Evolutionary conservation across 2,888 invertebrate species (phyloP).

Genomic region (Xestia sexstrigata): DNA sequence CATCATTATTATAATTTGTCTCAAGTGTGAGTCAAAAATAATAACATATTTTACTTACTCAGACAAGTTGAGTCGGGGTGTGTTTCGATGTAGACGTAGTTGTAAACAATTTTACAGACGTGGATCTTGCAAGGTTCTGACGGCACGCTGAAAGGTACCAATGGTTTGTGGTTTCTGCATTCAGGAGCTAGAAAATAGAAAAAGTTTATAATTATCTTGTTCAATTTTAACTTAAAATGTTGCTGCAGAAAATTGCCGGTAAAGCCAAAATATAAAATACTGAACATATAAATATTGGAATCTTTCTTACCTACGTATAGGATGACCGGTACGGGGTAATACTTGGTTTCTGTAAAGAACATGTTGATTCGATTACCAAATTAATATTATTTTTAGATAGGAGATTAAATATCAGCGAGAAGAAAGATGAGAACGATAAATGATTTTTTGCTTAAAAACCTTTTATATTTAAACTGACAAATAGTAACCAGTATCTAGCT

Average conservation of each 20-base stretch:
- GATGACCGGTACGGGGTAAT: constrained; percentile 78
- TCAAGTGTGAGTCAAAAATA: not conserved
- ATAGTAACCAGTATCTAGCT: not conserved
- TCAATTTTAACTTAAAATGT: not conserved
- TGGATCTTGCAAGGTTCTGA: constrained; percentile 74
- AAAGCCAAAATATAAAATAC: not conserved
- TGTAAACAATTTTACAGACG: constrained; percentile 81
- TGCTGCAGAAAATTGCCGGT: not conserved
- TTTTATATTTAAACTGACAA: not conserved
- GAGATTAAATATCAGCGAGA: not conserved
- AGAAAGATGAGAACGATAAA: not conserved
- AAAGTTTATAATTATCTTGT: not conserved
- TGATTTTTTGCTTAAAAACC: not conserved
- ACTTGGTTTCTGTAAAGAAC: constrained; percentile 74
- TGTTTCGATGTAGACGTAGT: constrained; percentile 81
- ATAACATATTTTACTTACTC: constrained; percentile 16
- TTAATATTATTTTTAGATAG: not conserved
- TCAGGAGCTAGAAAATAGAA: constrained; percentile 72
- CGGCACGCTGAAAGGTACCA: constrained; percentile 76
- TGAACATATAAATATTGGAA: not conserved
- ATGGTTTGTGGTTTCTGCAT: constrained; percentile 75
- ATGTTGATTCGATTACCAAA: not conserved
- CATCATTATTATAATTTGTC: not conserved
- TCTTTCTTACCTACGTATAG: constrained; percentile 79
- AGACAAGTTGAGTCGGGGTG: constrained; percentile 52